A percentile compares a stretch with the other conserved stretches of the same genome.
phyloP scores from a whole-genome alignment of 2,113 vertebrate species.

The Geothlypis trichas region DNA sequence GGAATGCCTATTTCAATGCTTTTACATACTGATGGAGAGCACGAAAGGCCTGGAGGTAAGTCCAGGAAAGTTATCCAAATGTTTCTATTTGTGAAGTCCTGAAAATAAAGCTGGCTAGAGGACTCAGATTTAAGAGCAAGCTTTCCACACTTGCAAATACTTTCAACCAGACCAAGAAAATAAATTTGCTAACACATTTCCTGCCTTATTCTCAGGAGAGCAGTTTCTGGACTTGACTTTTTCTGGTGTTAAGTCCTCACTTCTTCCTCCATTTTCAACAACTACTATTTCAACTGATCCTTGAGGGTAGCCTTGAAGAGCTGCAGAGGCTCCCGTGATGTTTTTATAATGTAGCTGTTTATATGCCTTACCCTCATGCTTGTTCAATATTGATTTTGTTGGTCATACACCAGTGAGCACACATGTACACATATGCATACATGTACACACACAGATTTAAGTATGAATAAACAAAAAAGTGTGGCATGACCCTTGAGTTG shows the following conservation, averaged over 20 bases:
- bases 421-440: too few relatives aligned
- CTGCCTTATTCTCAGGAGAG: background rate
- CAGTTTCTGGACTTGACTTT: background rate
- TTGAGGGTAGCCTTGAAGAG: background rate
- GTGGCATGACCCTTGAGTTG: background rate
- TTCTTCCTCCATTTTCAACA: background rate
- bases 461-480: background rate
- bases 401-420: fast-evolving
- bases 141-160: background rate
- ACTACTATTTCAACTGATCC: background rate
- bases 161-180: background rate
- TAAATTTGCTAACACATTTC: background rate
- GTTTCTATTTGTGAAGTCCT: background rate
- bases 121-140: background rate
- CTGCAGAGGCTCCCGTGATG: background rate
- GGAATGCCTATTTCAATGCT: slow-evolving; percentile 95
- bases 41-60: slow-evolving; percentile 89
- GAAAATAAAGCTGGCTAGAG: background rate
- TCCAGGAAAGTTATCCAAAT: background rate
- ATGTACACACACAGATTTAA: too few relatives aligned
- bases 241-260: background rate
- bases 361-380: background rate
- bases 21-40: slow-evolving; percentile 85
- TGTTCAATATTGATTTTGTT: background rate
- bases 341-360: background rate